Percentiles rank a stretch among this genome's conserved stretches.
These are phyloP conservation scores for Noctua pronuba DNA, from an alignment of 2,888 invertebrate species.

Conservation along the genomic window DNA sequence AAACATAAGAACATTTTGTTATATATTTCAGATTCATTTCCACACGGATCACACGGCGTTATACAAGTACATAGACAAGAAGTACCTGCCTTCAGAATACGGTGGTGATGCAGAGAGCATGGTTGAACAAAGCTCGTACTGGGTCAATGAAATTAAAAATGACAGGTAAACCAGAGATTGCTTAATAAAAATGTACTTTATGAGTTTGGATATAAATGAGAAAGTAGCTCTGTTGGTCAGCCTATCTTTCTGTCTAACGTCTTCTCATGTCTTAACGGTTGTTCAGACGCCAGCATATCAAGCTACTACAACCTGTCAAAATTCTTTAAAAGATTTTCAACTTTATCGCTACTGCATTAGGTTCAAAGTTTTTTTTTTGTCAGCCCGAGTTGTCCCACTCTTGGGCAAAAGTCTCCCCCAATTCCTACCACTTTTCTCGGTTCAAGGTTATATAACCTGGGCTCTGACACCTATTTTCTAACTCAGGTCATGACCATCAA, in stretches of 20 bases:
- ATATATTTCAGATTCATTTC: slow-evolving; percentile 90
- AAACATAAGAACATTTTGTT: background rate
- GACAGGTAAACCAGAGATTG: slow-evolving; percentile 43
- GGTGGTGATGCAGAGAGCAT: slow-evolving; percentile 91
- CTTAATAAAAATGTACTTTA: background rate
- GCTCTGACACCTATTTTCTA: too few species aligned
- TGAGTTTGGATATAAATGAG: background rate
- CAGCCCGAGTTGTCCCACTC: too few species aligned
- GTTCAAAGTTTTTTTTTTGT: too few species aligned
- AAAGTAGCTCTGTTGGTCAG: background rate
- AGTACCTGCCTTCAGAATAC: slow-evolving; percentile 92
- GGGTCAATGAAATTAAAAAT: slow-evolving; percentile 80
- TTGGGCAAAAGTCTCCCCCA: too few species aligned
- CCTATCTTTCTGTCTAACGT: background rate
- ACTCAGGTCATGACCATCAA: too few species aligned
- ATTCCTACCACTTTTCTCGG: too few species aligned
- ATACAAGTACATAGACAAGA: slow-evolving; percentile 90
- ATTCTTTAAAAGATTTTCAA: too few species aligned
- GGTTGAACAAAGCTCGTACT: slow-evolving; percentile 87
- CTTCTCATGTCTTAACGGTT: background rate
- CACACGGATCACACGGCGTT: slow-evolving; percentile 91
- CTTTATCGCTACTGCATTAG: too few species aligned
- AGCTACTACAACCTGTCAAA: too few species aligned
- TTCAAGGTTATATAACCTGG: too few species aligned
- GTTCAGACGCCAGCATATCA: too few species aligned